Evolutionary conservation across 2,113 vertebrate species (phyloP).

Genomic region (Entomyzon cyanotis): DNA sequence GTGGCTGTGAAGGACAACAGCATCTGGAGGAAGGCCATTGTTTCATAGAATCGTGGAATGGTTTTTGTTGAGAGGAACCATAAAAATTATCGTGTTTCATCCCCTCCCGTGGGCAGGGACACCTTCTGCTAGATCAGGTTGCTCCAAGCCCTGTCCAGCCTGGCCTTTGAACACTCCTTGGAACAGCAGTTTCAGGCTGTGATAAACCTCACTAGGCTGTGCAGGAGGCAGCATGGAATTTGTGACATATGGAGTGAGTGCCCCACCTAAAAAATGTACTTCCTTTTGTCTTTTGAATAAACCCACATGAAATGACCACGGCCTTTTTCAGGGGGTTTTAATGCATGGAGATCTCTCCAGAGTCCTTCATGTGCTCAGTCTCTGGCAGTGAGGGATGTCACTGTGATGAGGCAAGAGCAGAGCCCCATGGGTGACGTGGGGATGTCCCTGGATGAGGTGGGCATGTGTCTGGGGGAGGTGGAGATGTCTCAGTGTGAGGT

Average conservation of each 20-base stretch:
- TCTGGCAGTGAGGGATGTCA: accelerated
- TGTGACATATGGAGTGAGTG: background rate
- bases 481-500: background rate
- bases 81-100: background rate
- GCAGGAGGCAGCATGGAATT: background rate
- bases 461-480: background rate
- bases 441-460: background rate
- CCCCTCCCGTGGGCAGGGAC: background rate
- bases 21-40: accelerated
- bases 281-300: background rate
- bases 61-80: background rate
- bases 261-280: background rate
- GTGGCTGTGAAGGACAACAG: background rate
- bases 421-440: background rate
- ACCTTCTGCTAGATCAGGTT: background rate
- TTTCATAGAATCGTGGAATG: background rate
- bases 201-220: background rate
- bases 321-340: background rate
- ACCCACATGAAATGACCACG: accelerated
- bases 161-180: background rate
- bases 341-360: background rate
- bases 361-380: accelerated
- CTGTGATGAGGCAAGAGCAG: background rate
- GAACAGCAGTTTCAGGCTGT: background rate
- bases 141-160: background rate